Base-by-base conservation (phyloP, 2,113 vertebrate genomes). In the Seriola aureovittata region DNA sequence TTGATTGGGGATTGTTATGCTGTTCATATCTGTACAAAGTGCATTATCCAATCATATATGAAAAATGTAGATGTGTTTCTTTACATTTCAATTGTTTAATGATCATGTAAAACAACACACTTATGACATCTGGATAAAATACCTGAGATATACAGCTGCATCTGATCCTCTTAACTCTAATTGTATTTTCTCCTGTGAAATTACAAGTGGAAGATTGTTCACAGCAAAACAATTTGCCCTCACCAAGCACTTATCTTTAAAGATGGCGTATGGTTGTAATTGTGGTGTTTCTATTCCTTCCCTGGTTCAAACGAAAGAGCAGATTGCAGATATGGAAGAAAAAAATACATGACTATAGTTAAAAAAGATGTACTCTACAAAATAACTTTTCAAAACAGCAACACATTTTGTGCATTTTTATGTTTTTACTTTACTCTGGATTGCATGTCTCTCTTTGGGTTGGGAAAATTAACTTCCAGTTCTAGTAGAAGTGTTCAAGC, bases 321-420 rank as follows among this genome's bases (percentile, higher is more conserved):
- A 21, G 25, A 58, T 38, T 13, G 34, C 23, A 79, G n/a, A 44
- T 52, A 42, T 3, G 8, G 48, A 59, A 25, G 16, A 63, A 29
- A 14, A 69, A 10, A 77, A 69, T 16, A 48, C n/a, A 81, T 13
- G 67, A 82, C 29, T 71, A 32, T 0, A 58, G 63, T 46, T 69
- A 1, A 46, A 72, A 74, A 71, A 81, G 29, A 29, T 29, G 29
- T 29, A 29, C 48, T 72, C 42, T 34, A 42, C 57, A 76, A 63
- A 79, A 64, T 82, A 54, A 74, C 81, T 71, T 82, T 73, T 77
- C 17, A 50, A 46, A 86, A 82, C 82, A 71, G 46, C 7, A 40
- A 76, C 3, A 44, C 36, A 7, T 52, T 75, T 40, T 50, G 21
- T 63, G 46, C 64, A 42, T 29, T 6, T 36, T 36, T 36, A 10